Base-by-base conservation (phyloP, 2,797 vertebrate species). In the Melopsittacus undulatus region DNA sequence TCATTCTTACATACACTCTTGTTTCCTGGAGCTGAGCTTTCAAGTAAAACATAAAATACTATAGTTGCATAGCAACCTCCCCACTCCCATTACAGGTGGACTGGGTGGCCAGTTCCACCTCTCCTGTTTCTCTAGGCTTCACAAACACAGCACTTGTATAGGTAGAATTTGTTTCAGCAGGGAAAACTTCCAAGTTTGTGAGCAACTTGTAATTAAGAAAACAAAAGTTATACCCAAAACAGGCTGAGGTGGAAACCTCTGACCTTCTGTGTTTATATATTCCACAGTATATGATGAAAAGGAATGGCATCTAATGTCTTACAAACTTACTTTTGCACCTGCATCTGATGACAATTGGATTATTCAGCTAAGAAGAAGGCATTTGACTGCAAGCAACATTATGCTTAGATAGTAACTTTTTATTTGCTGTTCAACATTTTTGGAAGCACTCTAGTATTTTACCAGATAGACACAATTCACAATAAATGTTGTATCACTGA, bases 1-100 rank as follows among this genome's bases (percentile, higher is more conserved):
- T 87, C 83, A 72, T 76, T 79, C 66, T 95, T 96, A 91, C 45
- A 63, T 67, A 96, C 94, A 90, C 70, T 24, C 59, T 61, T 81
- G 91, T 79, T 96, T 96, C 94, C 95, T 63, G 89, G 89, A 97
- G 95, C 94, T 46, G 56, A 81, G 91, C 83, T 94, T 94, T 94
- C 88, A 96, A 90, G 80, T 86, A 90, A 90, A 95, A 94, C 85
- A 94, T 76, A 85, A 94, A 91, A 95, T 52, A 91, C 54, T 57
- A 61, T 5, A 84, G 91, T 95, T 6, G 20, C 95, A 69, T 94
- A 94, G 95, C 94, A 97, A 95, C 94, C 87, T 93, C 95, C 80
- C 76, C 87, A 42, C 87, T 77, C 74, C 80, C 63, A 34, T 38
- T 42, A 79, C 89, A 96, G 95, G 92, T 94, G 70, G 63, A 73